Base-by-base conservation (phyloP, 2,888 invertebrate species). In the Sycophila texana region DNA sequence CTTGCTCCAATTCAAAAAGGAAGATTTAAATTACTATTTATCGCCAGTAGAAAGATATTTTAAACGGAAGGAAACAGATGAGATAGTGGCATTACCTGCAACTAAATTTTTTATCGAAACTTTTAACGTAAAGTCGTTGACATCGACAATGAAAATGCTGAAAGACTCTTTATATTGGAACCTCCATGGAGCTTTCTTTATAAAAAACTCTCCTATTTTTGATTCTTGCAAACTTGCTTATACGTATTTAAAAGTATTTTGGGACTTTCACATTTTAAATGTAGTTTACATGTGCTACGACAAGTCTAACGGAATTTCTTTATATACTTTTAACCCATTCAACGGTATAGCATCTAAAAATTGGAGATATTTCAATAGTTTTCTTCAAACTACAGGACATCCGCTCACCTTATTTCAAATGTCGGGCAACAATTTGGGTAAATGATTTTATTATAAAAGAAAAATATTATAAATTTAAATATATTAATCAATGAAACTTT, bases 81-180 rank as follows among this genome's bases (percentile, higher is more conserved):
- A 26, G 26, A 26, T 26, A 26, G 1, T 26, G 26, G 3, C 26
- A 3, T 26, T 26, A 26, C 26, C 26, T 26, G 26, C 26, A 26
- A 26, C 26, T 26, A 26, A 26, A 26, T 26, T 26, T 26, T 26
- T 26, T 26, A 26, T 26, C 26, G 26, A 26, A 26, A 26, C 26
- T 26, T 2, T 3, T 26, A 26, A 26, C 26, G 26, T 26, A 1
- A 1, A 26, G 26, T 26, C 26, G 26, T 26, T 26, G 26, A 26
- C 26, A 26, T 26, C 3, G 26, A 26, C 26, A 26, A 26, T 26
- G 26, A 26, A 26, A 2, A 26, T 26, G 26, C 3, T 70, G 13
- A 70, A 57, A n/a, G 26, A 39, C 30, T 70, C 68, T 0, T 39
- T 70, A 18, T 70, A 57, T 55, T 70, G 68, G 68, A 57, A 70